phyloP scores from a whole-genome alignment of 2,113 vertebrate genomes.

The Cacatua alba region DNA sequence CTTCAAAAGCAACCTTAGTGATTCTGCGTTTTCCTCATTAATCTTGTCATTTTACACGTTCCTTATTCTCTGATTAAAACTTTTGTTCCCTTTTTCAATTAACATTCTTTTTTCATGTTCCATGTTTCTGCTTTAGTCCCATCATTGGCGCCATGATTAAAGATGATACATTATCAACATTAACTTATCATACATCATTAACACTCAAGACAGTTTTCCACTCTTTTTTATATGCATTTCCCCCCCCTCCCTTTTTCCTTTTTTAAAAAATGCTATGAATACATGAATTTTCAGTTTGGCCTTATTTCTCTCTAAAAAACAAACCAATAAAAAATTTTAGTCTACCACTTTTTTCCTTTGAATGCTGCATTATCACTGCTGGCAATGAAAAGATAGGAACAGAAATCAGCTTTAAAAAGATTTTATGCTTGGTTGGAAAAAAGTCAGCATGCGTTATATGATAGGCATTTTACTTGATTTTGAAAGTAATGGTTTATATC shows the following conservation, averaged over 20 bases:
- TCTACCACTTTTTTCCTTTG: neutral
- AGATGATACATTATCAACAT: conserved; percentile 27
- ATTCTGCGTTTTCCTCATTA: neutral
- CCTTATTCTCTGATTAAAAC: conserved; percentile 33
- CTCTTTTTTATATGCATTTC: neutral
- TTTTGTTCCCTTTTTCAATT: conserved; percentile 30
- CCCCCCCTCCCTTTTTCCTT: neutral
- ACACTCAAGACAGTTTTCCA: neutral
- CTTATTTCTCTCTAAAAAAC: neutral
- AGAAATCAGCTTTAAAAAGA: conserved; percentile 8
- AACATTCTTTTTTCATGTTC: neutral
- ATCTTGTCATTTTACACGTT: neutral
- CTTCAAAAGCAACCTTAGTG: neutral
- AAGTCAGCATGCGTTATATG: neutral
- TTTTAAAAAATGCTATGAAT: neutral
- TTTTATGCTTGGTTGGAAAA: neutral
- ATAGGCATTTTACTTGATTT: neutral
- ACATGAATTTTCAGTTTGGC: neutral
- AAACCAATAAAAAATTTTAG: neutral
- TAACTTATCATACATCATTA: conserved; percentile 22
- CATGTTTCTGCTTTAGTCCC: neutral
- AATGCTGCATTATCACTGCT: neutral
- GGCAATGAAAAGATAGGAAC: neutral
- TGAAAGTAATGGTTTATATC: neutral
- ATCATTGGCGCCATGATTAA: neutral